Base-by-base conservation (phyloP, 2,888 invertebrate genomes). In the Rotaria magnacalcarata region DNA sequence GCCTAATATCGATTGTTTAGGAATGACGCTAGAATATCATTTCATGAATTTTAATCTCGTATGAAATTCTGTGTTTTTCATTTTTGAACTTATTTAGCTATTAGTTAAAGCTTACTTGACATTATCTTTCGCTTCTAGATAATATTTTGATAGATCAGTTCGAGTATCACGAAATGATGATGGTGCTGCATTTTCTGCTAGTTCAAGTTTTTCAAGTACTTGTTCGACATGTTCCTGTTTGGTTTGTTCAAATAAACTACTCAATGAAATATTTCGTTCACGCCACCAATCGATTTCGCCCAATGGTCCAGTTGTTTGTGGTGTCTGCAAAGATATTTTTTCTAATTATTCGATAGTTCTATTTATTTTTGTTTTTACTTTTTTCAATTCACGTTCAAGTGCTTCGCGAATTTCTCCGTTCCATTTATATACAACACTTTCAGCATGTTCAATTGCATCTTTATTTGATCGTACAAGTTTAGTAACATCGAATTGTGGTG, bases 201-300 rank as follows among this genome's bases (percentile, higher is more conserved):
- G 89, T 87, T 93, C 92, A 88, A 95, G 91, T 52, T 94, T 89
- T 8, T 91, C 89, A 19, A 94, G 90, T 88, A 95, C 93, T 89
- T 93, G 92, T 84, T 93, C 92, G 0, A 95, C 93, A 88, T 92
- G 93, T 0, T 94, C 93, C 67, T 94, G 93, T 89, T 95, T 95
- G 67, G 96, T 91, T 90, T 96, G 95, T 88, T 96, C 96, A 43
- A 94, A 93, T 0, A 96, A 91, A 50, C 94, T 92, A 87, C 95
- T 94, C 43, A 96, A 92, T 86, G 94, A 94, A 0, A 94, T 93
- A 89, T 95, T 94, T 87, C 94, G 93, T 89, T 95, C 94, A 85
- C 94, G 93, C 96, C 96, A 96, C 89, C 94, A 95, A 87, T 94
- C 94, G 89, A 95, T 95, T 90, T 96, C 96, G 0, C 95, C 94